Base-by-base conservation (phyloP, 2,888 invertebrate species). In the Neuroscelio doddi region DNA sequence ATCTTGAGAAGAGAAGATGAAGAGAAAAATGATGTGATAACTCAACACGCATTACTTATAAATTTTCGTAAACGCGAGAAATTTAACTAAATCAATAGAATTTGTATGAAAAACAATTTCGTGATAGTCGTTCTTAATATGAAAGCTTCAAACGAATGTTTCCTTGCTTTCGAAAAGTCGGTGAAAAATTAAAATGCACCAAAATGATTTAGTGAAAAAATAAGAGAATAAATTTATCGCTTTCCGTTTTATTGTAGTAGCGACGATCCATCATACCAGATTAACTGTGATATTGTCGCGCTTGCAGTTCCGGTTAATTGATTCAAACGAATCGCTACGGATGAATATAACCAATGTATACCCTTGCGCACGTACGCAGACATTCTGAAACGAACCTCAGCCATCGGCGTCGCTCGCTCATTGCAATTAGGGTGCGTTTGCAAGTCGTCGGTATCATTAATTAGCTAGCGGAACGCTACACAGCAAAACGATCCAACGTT, bases 371-470 rank as follows among this genome's bases (percentile, higher is more conserved):
- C 29, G 9, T 21, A 21, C 39, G 39, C 21, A 21, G 39, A 39
- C 21, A n/a, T 39, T 39, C 4, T 21, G n/a, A 12, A 36, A 36
- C 39, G 21, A 21, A 9, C 16, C 39, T 39, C 39, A n/a, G 9
- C 39, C 39, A 39, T 39, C 39, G 5, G 39, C 39, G 21, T 39
- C 39, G 39, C 39, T 42, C 42, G 15, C 38, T 38, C 17, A 16
- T 38, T 38, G 42, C 26, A 42, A 42, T 42, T 42, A 42, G 42
- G 42, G 42, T 42, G 42, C 42, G 42, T 42, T 42, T 10, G 42
- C 42, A 42, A 42, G 42, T 42, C 42, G 42, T 42, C 42, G 26
- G 24, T 42, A 42, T 42, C 42, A 42, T 42, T 42, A 42, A 42
- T 42, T 42, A 42, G 26, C 21, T 10, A 21, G 24, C 42, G 42